Evolutionary conservation across 1,140 invertebrate genomes (phyloP).

Genomic region (Chironomus tepperi): DNA sequence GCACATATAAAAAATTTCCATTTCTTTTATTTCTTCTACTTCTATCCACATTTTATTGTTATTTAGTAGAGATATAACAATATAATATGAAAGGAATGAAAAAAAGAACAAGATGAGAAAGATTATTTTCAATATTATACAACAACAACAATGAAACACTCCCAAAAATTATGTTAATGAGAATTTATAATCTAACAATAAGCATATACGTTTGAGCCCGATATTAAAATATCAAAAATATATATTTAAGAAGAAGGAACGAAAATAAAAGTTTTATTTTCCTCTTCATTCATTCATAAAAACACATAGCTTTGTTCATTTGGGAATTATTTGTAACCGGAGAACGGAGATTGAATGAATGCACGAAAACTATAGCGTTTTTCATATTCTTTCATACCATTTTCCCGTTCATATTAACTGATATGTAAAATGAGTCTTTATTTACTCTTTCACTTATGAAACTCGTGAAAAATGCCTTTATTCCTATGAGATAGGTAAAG

Average conservation of each 20-base stretch:
- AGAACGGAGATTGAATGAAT: constrained; percentile 11
- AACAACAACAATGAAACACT: background rate
- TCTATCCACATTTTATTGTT: too few relatives aligned
- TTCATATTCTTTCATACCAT: too few relatives aligned
- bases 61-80: too few relatives aligned
- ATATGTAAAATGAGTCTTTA: constrained; percentile 1
- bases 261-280: too few relatives aligned
- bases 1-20: too few relatives aligned
- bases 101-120: too few relatives aligned
- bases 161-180: constrained; percentile 22
- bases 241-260: background rate
- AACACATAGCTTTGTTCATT: background rate
- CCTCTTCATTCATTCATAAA: constrained; percentile 5
- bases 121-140: too few relatives aligned
- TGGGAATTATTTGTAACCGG: constrained; percentile 7
- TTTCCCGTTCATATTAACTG: too few relatives aligned
- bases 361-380: background rate
- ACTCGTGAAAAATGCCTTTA: background rate
- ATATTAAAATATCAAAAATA: constrained; percentile 19
- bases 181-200: background rate
- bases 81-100: too few relatives aligned
- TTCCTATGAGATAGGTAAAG: background rate
- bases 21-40: too few relatives aligned
- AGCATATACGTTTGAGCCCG: background rate
- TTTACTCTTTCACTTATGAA: background rate